Conservation (phyloP, 2,797 vertebrate species). For the Lepilemur septentrionalis region DNA sequence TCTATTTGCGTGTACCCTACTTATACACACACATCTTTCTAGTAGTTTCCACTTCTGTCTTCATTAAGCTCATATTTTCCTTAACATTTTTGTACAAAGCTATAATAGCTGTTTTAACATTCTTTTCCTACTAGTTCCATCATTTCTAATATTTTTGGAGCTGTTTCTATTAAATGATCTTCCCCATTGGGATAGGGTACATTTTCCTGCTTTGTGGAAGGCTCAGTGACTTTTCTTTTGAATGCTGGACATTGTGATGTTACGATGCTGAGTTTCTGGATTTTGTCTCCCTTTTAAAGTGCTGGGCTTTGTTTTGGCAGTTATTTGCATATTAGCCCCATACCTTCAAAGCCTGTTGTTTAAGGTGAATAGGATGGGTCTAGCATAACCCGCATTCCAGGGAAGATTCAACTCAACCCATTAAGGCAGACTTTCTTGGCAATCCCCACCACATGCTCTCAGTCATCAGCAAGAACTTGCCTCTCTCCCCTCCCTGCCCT, state of each 20-base stretch:
- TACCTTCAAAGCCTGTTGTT: background rate
- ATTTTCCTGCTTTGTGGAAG: background rate
- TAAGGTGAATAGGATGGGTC: background rate
- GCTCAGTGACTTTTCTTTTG: background rate
- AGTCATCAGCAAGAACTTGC: background rate
- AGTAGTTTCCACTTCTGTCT: slow-evolving; percentile 22
- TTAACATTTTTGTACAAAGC: background rate
- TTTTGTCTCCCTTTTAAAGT: background rate
- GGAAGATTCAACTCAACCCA: background rate
- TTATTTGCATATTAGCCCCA: background rate
- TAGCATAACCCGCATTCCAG: background rate
- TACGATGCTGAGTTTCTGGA: background rate
- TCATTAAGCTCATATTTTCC: background rate
- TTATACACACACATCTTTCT: background rate
- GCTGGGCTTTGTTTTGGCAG: background rate
- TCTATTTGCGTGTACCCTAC: background rate
- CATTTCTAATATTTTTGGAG: slow-evolving; percentile 1
- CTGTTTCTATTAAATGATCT: background rate
- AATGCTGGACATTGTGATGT: background rate
- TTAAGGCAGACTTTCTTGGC: background rate
- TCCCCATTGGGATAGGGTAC: background rate
- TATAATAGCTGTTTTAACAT: background rate
- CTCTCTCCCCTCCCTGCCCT: background rate
- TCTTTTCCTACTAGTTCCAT: background rate
- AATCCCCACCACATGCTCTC: background rate